phyloP scores from a whole-genome alignment of 2,888 invertebrate species.

The Xylota sylvarum region DNA sequence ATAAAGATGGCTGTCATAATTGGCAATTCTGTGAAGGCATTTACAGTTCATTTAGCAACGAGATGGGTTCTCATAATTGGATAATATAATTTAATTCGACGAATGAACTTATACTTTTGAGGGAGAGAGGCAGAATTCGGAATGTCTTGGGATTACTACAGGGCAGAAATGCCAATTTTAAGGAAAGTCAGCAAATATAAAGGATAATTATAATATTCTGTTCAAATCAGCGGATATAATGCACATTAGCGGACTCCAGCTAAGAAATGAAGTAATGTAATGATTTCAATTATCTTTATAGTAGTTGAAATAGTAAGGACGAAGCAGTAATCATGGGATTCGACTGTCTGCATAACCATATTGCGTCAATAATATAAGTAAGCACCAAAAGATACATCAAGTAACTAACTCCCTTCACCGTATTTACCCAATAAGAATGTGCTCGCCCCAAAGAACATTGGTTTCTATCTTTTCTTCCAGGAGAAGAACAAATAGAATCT shows the following conservation, averaged over 20 bases:
- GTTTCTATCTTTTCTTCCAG: background rate
- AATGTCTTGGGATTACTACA: background rate
- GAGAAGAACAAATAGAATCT: constrained; percentile 75
- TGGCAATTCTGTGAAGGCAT: constrained; percentile 59
- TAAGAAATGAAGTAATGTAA: too few species aligned
- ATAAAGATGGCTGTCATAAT: constrained; percentile 70
- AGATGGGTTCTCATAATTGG: constrained; percentile 54
- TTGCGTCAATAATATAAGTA: too few species aligned
- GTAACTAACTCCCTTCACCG: background rate
- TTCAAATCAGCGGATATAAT: too few species aligned
- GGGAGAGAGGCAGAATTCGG: background rate
- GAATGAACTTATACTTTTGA: constrained; percentile 7
- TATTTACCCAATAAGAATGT: background rate
- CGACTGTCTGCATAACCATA: too few species aligned
- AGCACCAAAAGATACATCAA: background rate
- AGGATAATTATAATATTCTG: too few species aligned
- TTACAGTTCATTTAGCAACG: constrained; percentile 58
- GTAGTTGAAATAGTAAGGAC: too few species aligned
- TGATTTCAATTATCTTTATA: too few species aligned
- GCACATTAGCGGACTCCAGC: too few species aligned
- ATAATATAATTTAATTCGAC: constrained; percentile 49
- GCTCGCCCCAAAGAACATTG: background rate
- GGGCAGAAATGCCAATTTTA: too few species aligned
- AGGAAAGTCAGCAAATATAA: too few species aligned
- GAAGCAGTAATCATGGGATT: too few species aligned